A percentile compares a stretch with the other conserved stretches of the same genome.
Conservation (phyloP, 2,888 invertebrate genomes). For the Microplitis manilae region DNA sequence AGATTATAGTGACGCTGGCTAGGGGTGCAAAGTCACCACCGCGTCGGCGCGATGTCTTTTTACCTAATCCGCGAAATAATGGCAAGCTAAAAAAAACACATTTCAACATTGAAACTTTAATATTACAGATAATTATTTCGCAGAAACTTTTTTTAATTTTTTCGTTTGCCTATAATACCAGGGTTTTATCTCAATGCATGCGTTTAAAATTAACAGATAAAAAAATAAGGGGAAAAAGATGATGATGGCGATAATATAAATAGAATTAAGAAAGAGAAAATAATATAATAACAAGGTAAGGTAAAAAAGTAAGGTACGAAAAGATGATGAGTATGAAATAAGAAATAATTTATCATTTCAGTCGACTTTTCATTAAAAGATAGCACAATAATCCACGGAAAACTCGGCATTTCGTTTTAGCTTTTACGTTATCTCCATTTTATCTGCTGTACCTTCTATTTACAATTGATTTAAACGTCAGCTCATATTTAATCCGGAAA, state of each 20-base stretch:
- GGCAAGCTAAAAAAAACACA: constrained; percentile 11
- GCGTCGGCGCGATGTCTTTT: constrained; percentile 30
- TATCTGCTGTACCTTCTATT: neutral
- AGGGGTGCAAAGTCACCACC: constrained; percentile 46
- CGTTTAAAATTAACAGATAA: constrained; percentile 4
- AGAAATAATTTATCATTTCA: constrained; percentile 28
- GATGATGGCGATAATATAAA: neutral
- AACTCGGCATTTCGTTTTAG: constrained; percentile 15
- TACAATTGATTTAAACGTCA: constrained; percentile 13
- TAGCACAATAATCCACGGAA: constrained; percentile 32
- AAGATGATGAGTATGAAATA: constrained; percentile 20
- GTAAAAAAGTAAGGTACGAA: neutral
- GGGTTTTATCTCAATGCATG: neutral
- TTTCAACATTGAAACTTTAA: constrained; percentile 4
- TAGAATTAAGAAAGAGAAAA: constrained; percentile 4
- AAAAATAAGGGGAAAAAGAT: neutral
- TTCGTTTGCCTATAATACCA: neutral
- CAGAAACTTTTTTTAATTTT: neutral
- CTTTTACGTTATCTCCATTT: constrained; percentile 15
- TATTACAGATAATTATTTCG: constrained; percentile 3
- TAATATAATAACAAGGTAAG: neutral
- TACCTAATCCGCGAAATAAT: constrained; percentile 33
- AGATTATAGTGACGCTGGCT: constrained; percentile 43
- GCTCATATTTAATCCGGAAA: neutral
- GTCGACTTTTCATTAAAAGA: constrained; percentile 36